Base-by-base conservation (phyloP, 2,113 vertebrate species). In the Aepyceros melampus region DNA sequence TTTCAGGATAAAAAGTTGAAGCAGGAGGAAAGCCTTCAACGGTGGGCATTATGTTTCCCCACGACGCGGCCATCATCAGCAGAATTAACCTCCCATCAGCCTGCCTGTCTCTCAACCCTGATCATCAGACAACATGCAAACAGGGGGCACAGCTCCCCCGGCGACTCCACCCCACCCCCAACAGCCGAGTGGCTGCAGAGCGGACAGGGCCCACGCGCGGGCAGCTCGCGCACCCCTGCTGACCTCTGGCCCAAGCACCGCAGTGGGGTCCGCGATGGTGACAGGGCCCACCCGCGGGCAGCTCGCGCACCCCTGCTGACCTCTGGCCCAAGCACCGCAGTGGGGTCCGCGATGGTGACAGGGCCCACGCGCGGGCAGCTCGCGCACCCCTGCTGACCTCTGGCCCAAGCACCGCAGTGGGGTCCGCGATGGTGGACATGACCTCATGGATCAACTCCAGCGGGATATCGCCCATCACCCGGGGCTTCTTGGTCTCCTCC, bases 381-480 rank as follows among this genome's bases (percentile, higher is more conserved):
- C 88, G 1, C 3, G 19, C 76, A n/a, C 10, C 60, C 60, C 94
- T 95, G 87, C 99, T 99, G 91, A 99, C 99, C 99, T 99, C 99
- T 89, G 99, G 99, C 83, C 99, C 99, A 0, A 99, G 99, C 99
- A 99, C 99, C 47, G 99, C 99, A 17, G 99, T 98, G 92, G 99
- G 99, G 98, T 99, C 99, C 15, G 99, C 99, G 98, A 99, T 99
- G 92, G 99, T 99, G 40, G 99, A 99, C 99, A 99, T 99, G 94
- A 99, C 99, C 99, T 99, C 99, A 6, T 99, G 99, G 98, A 99
- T 99, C 97, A 99, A 98, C 94, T 99, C 99, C 99, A 99, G 99
- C 43, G 99, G 99, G 99, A 99, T 99, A 98, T 99, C 99, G 33
- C 99, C 99, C 93, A 99, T 98, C 96, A 99, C 99, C 64, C 99